Base-by-base conservation (phyloP, 2,797 vertebrate species). In the Fistularia commersonii region DNA sequence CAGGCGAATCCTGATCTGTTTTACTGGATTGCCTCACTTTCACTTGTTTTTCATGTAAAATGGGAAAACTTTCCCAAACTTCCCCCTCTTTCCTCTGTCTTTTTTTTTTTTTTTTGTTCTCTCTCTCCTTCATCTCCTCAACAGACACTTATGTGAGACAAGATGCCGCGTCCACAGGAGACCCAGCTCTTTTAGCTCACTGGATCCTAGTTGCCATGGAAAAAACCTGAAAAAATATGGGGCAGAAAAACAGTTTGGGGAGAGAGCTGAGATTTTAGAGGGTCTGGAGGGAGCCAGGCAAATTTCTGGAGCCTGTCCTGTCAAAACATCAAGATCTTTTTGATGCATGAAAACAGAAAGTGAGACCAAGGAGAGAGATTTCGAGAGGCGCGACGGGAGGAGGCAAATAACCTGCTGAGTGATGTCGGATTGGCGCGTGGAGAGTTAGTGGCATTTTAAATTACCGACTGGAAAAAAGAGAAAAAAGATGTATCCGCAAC, bases 161-260 rank as follows among this genome's bases (percentile, higher is more conserved):
- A 76, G 83, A 77, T 76, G 69, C 68, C 61, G 81, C 80, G 83
- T 85, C 77, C 88, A 76, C 87, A 72, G 75, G 87, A 88, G 88
- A 87, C 84, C 79, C 81, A 64, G 54, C 64, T 64, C 72, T 62
- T 72, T 56, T 80, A 69, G 44, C 76, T 80, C 77, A 69, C 79
- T 61, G 64, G 76, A 75, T 85, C 70, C 69, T 72, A 48, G 88
- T 90, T 90, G 82, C 87, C 83, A 88, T 88, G 80, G 87, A 87
- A 87, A 87, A 85, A 72, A 76, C 64, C 68, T n/a, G n/a, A n/a
- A n/a, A 74, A 78, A 45, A 90, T 87, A 88, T 87, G 87, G 88
- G 82, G 83, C 88, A 89, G 83, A 87, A 23, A 80, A 84, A 81
- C 79, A 84, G 88, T 87, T 88, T 86, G 84, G 73, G 81, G 76